Evolutionary conservation across 2,797 vertebrate species (phyloP), one percentile per base, ranked within the genome.

Genomic region (Sciaenops ocellatus): DNA sequence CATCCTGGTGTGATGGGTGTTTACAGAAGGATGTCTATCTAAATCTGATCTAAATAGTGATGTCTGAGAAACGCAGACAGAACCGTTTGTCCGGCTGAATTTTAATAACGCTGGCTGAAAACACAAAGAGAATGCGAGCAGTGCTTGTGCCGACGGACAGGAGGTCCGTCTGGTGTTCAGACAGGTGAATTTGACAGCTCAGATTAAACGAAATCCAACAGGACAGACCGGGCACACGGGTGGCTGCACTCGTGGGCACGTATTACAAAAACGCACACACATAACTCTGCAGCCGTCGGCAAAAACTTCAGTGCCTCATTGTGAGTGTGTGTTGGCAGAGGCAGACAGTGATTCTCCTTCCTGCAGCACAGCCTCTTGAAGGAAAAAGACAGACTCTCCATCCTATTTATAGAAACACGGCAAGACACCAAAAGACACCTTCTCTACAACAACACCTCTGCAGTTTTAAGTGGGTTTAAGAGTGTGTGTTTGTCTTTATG

Each of bases 331-430:
- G 70, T 50, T 57, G 63, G 82, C 83, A 69, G 77, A 79, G 64
- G 61, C 64, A 76, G 86, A 85, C 83, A 86, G 73, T 10, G 75
- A 83, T 77, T 80, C 34, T 85, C 76, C 63, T 69, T 88, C 84
- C 83, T 85, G 79, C 86, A 80, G 86, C 85, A 80, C 47, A 77
- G 67, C 73, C 69, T 85, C 86, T 80, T 81, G 17, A 78, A 90
- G 78, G 73, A 66, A 79, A 86, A 81, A 87, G 59, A 84, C 75
- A 82, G 76, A 85, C 80, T 65, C 78, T 87, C 82, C 52, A 15
- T 82, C 30, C 88, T 94, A 94, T 93, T 93, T 86, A 83, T 93
- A 94, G 90, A 17, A 78, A 86, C 85, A 57, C 64, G 13, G 78
- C 84, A 87, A 86, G 84, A 86, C 52, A 85, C 66, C 67, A 61